Conservation (phyloP, 2,888 invertebrate species). For the Sesia apiformis region DNA sequence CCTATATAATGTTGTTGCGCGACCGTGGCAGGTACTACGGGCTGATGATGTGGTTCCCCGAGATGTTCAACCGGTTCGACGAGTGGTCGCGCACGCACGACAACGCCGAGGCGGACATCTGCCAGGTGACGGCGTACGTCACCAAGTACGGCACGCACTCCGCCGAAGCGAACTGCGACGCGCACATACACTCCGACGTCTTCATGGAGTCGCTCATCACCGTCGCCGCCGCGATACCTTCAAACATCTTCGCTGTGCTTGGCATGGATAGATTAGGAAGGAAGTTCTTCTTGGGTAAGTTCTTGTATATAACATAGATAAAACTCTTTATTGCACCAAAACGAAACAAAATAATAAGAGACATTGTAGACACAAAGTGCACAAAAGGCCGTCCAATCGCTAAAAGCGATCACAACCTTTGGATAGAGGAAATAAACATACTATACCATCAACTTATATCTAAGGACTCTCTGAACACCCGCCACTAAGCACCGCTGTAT, state of each 20-base stretch:
- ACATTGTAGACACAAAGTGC: no score
- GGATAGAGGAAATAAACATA: no score
- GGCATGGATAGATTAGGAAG: conserved; percentile 91
- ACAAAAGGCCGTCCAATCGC: no score
- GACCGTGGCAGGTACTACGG: conserved; percentile 84
- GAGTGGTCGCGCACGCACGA: conserved; percentile 82
- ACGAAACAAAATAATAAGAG: no score
- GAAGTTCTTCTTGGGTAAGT: conserved; percentile 85
- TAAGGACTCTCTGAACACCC: no score
- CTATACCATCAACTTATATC: no score
- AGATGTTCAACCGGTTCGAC: conserved; percentile 92
- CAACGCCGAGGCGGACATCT: conserved; percentile 79
- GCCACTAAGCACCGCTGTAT: no score
- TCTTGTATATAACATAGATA: not conserved
- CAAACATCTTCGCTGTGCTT: conserved; percentile 86
- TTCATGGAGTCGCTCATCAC: conserved; percentile 92
- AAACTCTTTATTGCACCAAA: no score
- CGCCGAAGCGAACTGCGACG: conserved; percentile 73
- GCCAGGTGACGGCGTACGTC: conserved; percentile 85
- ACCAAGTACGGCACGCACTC: conserved; percentile 79
- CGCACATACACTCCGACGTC: conserved; percentile 84
- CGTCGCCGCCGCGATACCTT: conserved; percentile 88
- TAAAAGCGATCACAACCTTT: no score
- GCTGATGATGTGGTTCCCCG: conserved; percentile 98
- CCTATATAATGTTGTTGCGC: not conserved